Base-by-base conservation (phyloP, 2,888 invertebrate genomes). In the Pollenia amentaria region DNA sequence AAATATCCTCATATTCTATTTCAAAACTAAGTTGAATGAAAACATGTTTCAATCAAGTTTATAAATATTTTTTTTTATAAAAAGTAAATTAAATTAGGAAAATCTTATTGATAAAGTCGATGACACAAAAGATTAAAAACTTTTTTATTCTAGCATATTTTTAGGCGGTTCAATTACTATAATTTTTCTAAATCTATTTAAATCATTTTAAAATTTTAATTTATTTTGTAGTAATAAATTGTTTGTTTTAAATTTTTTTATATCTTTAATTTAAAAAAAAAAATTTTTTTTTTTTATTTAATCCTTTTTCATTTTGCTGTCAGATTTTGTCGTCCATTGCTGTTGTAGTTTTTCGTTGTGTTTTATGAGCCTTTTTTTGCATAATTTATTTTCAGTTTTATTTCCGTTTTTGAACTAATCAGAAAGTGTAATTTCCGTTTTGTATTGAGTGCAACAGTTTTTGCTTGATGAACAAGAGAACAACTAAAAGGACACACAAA, bases 381-480 rank as follows among this genome's bases (percentile, higher is more conserved):
- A 92, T 93, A 93, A 93, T 93, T 93, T 92, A 92, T 92, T 93
- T 93, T 92, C 91, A 91, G 91, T 90, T 93, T 93, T 92, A 93
- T 93, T 93, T 93, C 93, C 93, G 91, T 91, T 92, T 62, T 90
- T 90, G 91, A 91, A 93, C 93, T 93, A 93, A 93, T 93, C 93
- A 93, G 92, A 93, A 93, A 93, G 90, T 93, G 93, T 93, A 93
- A 93, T 93, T 93, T 93, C 93, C 93, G 93, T 93, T 92, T 90
- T 91, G 91, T 91, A 90, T 90, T 89, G 90, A 90, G 81, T 87
- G 88, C 76, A 84, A 67, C 76, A 75, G 29, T 69, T 70, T 85
- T 69, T 76, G 16, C 48, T 73, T 53, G 51, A 67, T 75, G 67
- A 57, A 73, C 29, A 62, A 18, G 42, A 64, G 42, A 48, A 73